Evolutionary conservation across 2,888 invertebrate genomes (phyloP), one percentile per base, ranked within the genome.

Genomic region (Drosophila lutescens): DNA sequence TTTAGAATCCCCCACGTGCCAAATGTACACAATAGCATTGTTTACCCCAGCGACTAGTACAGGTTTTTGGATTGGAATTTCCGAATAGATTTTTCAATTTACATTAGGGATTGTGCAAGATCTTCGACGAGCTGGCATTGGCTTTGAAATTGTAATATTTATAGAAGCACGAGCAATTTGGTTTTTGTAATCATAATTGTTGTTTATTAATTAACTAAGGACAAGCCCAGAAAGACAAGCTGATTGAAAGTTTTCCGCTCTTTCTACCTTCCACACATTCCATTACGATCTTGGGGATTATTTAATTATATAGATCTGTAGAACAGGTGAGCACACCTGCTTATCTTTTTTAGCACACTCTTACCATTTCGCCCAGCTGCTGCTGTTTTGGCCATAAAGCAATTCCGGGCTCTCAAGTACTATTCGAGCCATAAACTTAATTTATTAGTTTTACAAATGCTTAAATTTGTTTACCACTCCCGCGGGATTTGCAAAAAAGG

Each of bases 371-470:
- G 8, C 34, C 34, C 50, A 41, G 57, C 65, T 26, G 57, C 65
- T 62, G 54, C 51, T 54, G 61, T 36, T 32, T 54, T 68, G 77
- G 51, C 71, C 80, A 79, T 49, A 54, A 72, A 69, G 38, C 49
- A 68, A 70, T 69, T 85, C 43, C 43, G 26, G 50, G 51, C 47
- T 65, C 66, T 75, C 62, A 51, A 68, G 62, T 74, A 65, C 60
- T 71, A 77, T 58, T 71, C 47, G 58, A 54, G 56, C 69, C 51
- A 77, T 89, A 77, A 89, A 87, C 66, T 15, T 62, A 78, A 87
- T 86, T 84, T 79, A 84, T 87, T 70, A 80, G 77, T 76, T 76
- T 78, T 73, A 78, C 73, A 78, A 87, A 85, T 78, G 71, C 75
- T 70, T 71, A 40, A 67, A 55, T 63, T 65, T 86, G 86, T 88